A percentile compares a stretch with the other conserved stretches of the same genome.
phyloP scores from a whole-genome alignment of 2,797 vertebrate genomes.

The Ispidina picta region DNA sequence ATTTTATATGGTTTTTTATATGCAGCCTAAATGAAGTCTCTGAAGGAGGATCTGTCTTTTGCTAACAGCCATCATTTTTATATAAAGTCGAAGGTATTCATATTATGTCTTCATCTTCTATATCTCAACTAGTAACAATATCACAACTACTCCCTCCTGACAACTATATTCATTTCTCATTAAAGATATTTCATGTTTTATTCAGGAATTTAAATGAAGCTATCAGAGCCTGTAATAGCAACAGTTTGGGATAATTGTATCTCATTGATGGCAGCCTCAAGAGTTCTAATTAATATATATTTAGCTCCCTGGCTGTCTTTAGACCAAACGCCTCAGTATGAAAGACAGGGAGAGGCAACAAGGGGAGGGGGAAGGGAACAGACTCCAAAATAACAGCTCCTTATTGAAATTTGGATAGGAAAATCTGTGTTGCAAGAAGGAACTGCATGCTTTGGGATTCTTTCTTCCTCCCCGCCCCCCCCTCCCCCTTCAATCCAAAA shows the following conservation, averaged over 20 bases:
- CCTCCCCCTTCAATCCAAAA: not conserved
- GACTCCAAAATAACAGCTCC: conserved; percentile 61
- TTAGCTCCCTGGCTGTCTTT: conserved; percentile 83
- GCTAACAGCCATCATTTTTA: conserved; percentile 79
- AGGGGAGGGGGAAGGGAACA: conserved; percentile 56
- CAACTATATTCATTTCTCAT: conserved; percentile 84
- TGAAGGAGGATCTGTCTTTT: conserved; percentile 78
- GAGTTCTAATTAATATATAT: conserved; percentile 88
- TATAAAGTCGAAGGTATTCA: conserved; percentile 78
- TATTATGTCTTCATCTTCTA: conserved; percentile 81
- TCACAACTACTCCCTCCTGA: conserved; percentile 83
- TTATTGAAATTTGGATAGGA: conserved; percentile 50
- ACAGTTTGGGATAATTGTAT: conserved; percentile 86
- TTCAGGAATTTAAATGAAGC: conserved; percentile 88
- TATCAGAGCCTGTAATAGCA: conserved; percentile 83
- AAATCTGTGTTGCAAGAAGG: conserved; percentile 62
- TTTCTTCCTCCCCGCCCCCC: not conserved
- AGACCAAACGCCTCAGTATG: conserved; percentile 71
- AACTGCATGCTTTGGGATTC: not conserved
- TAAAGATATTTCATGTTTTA: conserved; percentile 88
- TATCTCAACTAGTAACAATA: conserved; percentile 80
- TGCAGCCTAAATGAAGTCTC: conserved; percentile 61
- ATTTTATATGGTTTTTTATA: not conserved
- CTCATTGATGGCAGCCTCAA: conserved; percentile 82
- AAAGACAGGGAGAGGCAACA: conserved; percentile 69